Conservation (phyloP, 2,888 invertebrate genomes). For the Cremastinae sp. region DNA sequence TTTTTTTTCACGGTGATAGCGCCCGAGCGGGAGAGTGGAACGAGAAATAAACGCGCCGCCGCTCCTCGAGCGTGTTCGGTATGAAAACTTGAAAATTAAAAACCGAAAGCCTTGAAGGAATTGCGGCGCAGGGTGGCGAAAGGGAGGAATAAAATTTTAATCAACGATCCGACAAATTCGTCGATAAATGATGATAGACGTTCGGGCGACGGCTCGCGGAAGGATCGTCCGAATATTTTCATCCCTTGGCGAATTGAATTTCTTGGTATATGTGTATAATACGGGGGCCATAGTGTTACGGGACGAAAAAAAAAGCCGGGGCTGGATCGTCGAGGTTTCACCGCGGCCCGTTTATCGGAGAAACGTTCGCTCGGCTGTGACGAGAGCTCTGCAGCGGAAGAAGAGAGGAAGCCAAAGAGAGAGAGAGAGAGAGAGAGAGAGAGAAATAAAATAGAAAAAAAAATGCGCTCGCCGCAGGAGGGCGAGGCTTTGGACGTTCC, state of each 20-base stretch:
- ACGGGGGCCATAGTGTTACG: slow-evolving; percentile 19
- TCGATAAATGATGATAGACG: slow-evolving; percentile 24
- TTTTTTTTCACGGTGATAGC: too few relatives aligned
- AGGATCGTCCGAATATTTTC: slow-evolving; percentile 31
- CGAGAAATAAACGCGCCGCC: too few relatives aligned
- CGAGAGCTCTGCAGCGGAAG: slow-evolving; percentile 23
- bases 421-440: too few relatives aligned
- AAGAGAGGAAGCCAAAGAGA: too few relatives aligned
- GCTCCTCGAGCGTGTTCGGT: too few relatives aligned
- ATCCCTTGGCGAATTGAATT: slow-evolving; percentile 47
- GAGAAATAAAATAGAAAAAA: slow-evolving; percentile 25
- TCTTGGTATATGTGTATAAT: slow-evolving; percentile 49
- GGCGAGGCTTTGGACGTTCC: slow-evolving; percentile 29
- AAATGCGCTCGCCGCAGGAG: slow-evolving; percentile 24
- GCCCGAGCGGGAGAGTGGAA: too few relatives aligned
- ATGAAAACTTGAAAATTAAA: too few relatives aligned
- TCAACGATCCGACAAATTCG: slow-evolving; percentile 10
- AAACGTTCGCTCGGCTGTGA: slow-evolving; percentile 53
- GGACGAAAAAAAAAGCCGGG: slow-evolving; percentile 25
- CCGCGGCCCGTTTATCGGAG: slow-evolving; percentile 50
- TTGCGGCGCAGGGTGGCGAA: background rate
- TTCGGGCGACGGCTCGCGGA: slow-evolving; percentile 5
- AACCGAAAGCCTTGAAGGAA: background rate
- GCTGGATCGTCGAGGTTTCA: slow-evolving; percentile 45
- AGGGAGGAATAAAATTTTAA: slow-evolving; percentile 1